Conservation (phyloP, 1,140 invertebrate genomes). For the Caerostris extrusa region DNA sequence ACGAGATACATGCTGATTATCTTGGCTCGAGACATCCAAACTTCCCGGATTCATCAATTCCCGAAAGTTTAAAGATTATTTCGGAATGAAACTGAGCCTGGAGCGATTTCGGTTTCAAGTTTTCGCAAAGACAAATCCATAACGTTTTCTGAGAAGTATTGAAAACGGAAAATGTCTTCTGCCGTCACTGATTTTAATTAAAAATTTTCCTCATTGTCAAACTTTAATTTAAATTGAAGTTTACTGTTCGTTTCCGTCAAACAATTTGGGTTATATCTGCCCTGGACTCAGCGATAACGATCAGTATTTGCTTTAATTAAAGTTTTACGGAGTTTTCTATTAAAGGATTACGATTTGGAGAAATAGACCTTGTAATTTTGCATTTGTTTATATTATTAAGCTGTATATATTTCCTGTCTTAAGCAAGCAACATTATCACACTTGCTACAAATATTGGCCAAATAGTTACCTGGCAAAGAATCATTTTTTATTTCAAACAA, state of each 20-base stretch:
- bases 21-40: constrained; percentile 34
- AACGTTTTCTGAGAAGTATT: background rate
- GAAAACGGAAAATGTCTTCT: constrained; percentile 33
- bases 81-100: background rate
- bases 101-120: background rate
- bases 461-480: no score
- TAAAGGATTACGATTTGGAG: background rate
- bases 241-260: constrained; percentile 24
- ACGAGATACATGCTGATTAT: constrained; percentile 49
- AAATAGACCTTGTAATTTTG: background rate
- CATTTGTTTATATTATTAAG: background rate
- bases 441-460: background rate
- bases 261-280: constrained; percentile 1
- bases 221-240: constrained; percentile 51
- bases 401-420: background rate
- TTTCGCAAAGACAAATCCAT: background rate
- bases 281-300: constrained; percentile 4
- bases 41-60: constrained; percentile 37
- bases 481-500: no score
- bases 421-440: background rate
- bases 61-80: constrained; percentile 19
- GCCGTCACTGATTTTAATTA: constrained; percentile 24
- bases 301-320: constrained; percentile 39
- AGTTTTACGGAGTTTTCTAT: background rate
- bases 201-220: constrained; percentile 28